Evolutionary conservation across 2,113 vertebrate species (phyloP), one percentile per base, ranked within the genome.

Genomic region (Takifugu flavidus): DNA sequence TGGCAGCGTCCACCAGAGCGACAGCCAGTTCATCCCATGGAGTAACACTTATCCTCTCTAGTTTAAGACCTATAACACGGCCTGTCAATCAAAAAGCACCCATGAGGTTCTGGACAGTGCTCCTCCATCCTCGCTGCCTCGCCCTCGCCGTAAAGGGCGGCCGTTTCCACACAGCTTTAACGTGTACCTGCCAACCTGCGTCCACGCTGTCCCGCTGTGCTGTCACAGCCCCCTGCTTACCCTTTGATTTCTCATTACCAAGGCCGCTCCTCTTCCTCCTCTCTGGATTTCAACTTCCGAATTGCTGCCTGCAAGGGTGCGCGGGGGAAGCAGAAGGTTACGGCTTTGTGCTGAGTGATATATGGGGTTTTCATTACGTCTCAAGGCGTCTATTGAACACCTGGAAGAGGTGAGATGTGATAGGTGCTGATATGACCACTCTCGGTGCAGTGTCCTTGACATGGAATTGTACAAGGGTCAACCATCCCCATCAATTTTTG

Each of bases 161-260:
- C 53, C 58, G 53, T 80, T 67, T 78, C 70, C 67, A 13, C 34
- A 0, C 51, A 66, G 56, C 64, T 70, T 28, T 58, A 59, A 53
- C 58, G 27, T 77, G 53, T 53, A 79, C 47, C 65, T 72, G 75
- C 72, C 83, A 84, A n/a, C 53, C 34, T 1, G 0, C 54, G 25
- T 71, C 52, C 43, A 39, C 45, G 51, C 25, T 52, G 49, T 64
- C 55, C 29, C 56, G 25, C 54, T 47, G 31, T 15, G 59, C 65
- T 56, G 67, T 72, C 72, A 58, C 66, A 63, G 64, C 60, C 64
- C 45, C 56, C 10, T n/a, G 56, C 65, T 59, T 75, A 45, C 80
- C 78, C 83, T 79, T 81, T 82, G 64, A 51, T 56, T 77, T 70
- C 53, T 62, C 66, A 43, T 66, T 70, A 66, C 57, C 58, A 47